A percentile compares a stretch with the other conserved stretches of the same genome.
phyloP scores from a whole-genome alignment of 2,888 invertebrate genomes.

The Microchrysa polita region DNA sequence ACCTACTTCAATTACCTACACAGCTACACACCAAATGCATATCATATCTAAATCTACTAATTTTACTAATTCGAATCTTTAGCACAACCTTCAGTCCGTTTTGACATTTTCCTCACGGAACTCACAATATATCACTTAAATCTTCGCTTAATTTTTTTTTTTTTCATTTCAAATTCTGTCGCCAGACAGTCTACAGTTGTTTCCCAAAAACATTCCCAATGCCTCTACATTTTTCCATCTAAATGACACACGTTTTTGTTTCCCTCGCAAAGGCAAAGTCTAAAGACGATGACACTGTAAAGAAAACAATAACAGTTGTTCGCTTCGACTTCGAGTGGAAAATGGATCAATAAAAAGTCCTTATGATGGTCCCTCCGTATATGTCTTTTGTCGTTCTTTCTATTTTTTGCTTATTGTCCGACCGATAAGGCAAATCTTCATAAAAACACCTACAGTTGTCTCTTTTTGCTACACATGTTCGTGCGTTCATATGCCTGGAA shows the following conservation, averaged over 20 bases:
- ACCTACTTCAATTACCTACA: too few species aligned
- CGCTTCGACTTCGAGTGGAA: slow-evolving; percentile 18
- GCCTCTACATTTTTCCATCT: slow-evolving; percentile 3
- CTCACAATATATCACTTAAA: too few species aligned
- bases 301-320: slow-evolving; percentile 42
- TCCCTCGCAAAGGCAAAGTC: background rate
- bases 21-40: too few species aligned
- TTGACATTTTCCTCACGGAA: too few species aligned
- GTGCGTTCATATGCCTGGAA: background rate
- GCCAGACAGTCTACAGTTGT: slow-evolving; percentile 39
- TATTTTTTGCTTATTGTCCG: background rate
- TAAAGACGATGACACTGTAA: slow-evolving; percentile 37
- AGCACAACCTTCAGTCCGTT: too few species aligned
- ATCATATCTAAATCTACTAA: too few species aligned
- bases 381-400: background rate
- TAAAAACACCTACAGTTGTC: background rate
- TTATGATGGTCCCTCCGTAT: slow-evolving; percentile 27
- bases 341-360: slow-evolving; percentile 24
- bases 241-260: background rate
- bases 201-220: background rate
- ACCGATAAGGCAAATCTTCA: background rate
- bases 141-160: too few species aligned
- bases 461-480: background rate
- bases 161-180: slow-evolving; percentile 11
- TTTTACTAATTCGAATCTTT: too few species aligned